Percentiles rank a stretch among this genome's conserved stretches.
phyloP scores from a whole-genome alignment of 35 echinoderm and acorn worm species.

The Apostichopus californicus region DNA sequence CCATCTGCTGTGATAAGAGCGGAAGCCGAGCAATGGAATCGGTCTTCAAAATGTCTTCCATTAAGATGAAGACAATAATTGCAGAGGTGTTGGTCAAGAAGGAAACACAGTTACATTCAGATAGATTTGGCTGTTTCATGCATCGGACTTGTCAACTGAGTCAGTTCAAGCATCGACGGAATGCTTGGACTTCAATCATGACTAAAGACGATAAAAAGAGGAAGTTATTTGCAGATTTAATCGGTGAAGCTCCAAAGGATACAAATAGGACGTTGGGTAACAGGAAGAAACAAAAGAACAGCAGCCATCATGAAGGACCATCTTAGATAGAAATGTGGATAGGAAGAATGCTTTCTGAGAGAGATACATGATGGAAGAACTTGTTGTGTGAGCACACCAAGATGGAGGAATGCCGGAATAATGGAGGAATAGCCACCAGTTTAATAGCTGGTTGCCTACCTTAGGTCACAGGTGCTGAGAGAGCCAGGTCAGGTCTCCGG shows the following conservation, averaged over 20 bases:
- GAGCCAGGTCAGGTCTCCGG: no score
- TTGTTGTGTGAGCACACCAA: no score
- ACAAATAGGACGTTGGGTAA: not conserved
- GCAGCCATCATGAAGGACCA: not conserved
- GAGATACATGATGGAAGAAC: no score
- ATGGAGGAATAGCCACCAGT: no score
- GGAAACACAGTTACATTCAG: conserved; percentile 61
- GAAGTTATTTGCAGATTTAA: conserved; percentile 57
- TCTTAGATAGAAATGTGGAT: no score
- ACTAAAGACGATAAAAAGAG: conserved; percentile 56
- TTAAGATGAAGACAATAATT: conserved; percentile 71
- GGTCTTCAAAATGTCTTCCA: conserved; percentile 69
- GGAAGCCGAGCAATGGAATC: conserved; percentile 75
- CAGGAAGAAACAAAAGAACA: conserved; percentile 28
- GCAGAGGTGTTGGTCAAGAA: conserved; percentile 64
- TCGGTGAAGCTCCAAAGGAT: not conserved
- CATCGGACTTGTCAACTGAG: conserved; percentile 41
- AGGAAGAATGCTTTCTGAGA: no score
- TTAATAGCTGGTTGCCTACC: no score
- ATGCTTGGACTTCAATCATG: conserved; percentile 33
- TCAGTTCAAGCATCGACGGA: conserved; percentile 28
- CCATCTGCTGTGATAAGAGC: conserved; percentile 79
- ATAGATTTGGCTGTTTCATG: conserved; percentile 64
- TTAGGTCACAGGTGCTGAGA: no score
- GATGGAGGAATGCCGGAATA: no score